Evolutionary conservation across 2,113 vertebrate genomes (phyloP), one percentile per base, ranked within the genome.

Genomic region (Pelmatolapia mariae): DNA sequence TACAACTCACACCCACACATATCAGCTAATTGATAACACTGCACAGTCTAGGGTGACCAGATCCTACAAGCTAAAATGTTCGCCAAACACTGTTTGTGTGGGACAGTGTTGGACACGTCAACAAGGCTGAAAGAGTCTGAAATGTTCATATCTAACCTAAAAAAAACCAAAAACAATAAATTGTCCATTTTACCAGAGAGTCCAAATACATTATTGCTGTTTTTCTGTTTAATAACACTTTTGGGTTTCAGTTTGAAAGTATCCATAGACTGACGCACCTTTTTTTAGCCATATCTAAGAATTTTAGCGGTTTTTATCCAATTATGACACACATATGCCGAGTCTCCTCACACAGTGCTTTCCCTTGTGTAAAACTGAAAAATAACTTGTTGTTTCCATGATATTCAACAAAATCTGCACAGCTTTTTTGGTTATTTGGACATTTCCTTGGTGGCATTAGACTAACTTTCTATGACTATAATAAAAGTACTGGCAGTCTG

Each of bases 141-240:
- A 63, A 63, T 33, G 59, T 2, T 2, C 4, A 13, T 38, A 0
- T 8, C 10, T n/a, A 66, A 66, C 10, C 33, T n/a, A 19, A n/a
- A 36, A n/a, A 61, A 40, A 15, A 0, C 0, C n/a, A n/a, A 45
- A 24, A 24, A 24, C 33, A 22, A 38, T 2, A 68, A 13, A 8
- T 68, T 15, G 7, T 68, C 10, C 36, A 40, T 68, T 8, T 68
- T 22, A 40, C 19, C 33, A 19, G 18, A 40, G 11, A 22, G 63
- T 40, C 31, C 33, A 68, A 68, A 68, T 8, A 22, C 1, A 68
- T 68, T 1, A 33, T 63, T 63, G 59, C 16, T 63, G 29, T 0
- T 68, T 68, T 68, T 38, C 63, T 40, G 19, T 68, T 68, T 38
- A 13, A n/a, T 40, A 68, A 40, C 33, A 68, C 33, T 68, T 40